These are phyloP conservation scores for Pollimyrus isidori DNA, from an alignment of 2,113 vertebrate species.

Conservation along the genomic window DNA sequence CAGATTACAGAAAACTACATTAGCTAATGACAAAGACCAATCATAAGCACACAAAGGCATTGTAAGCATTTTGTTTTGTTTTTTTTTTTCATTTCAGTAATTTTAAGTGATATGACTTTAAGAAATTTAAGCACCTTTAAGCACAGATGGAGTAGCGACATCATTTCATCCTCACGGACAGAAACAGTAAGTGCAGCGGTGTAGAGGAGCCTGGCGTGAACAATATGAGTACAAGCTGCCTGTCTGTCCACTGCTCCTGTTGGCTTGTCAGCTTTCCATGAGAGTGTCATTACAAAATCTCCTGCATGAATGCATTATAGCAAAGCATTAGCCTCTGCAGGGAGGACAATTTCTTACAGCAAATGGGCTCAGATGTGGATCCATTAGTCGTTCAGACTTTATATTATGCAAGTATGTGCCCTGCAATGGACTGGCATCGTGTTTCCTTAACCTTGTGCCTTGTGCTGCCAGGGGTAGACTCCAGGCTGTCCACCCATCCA, in stretches of 20 bases:
- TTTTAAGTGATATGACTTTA: neutral
- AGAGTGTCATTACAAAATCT: neutral
- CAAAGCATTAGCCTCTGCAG: neutral
- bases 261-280: neutral
- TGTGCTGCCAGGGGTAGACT: neutral
- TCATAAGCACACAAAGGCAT: neutral
- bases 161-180: neutral
- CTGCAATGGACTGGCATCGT: neutral
- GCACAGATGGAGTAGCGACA: neutral
- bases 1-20: neutral
- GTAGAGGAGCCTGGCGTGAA: neutral
- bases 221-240: neutral
- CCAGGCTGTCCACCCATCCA: neutral
- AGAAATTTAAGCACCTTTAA: neutral
- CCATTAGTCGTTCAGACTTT: neutral
- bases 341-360: neutral
- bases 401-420: neutral
- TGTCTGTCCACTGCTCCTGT: neutral
- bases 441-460: neutral
- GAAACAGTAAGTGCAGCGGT: neutral
- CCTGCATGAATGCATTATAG: neutral
- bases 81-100: neutral
- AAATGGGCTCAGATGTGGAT: neutral
- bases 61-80: neutral
- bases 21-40: neutral